A percentile compares a stretch with the other conserved stretches of the same genome.
phyloP scores from a whole-genome alignment of 2,888 invertebrate genomes.

The Heliconius hortense region DNA sequence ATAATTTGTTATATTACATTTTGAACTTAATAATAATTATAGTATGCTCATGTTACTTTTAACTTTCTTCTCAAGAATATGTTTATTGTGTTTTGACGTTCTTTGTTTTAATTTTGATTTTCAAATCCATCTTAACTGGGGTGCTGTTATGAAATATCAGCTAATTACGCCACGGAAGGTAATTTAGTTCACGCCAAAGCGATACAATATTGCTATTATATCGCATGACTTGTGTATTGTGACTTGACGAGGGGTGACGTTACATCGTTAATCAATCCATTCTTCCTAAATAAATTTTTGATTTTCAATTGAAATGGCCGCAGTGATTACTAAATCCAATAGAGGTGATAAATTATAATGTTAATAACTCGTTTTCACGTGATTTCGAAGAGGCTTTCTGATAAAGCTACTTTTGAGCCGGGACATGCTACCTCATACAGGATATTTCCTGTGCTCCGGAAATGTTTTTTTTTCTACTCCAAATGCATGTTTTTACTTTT shows the following conservation, averaged over 20 bases:
- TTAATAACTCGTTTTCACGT: conserved; percentile 56
- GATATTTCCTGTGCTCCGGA: conserved; percentile 55
- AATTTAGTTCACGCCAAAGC: conserved; percentile 69
- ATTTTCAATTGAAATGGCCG: conserved; percentile 73
- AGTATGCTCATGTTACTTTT: not conserved
- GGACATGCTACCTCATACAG: conserved; percentile 47
- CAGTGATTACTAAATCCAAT: conserved; percentile 68
- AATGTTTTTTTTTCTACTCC: conserved; percentile 58
- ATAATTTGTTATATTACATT: not conserved
- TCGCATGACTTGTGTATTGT: conserved; percentile 74
- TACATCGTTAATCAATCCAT: conserved; percentile 76
- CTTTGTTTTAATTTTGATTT: conserved; percentile 34
- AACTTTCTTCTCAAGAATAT: not conserved
- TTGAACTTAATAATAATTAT: not conserved
- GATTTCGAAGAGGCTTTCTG: conserved; percentile 45
- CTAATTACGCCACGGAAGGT: conserved; percentile 68
- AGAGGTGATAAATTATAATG: conserved; percentile 67
- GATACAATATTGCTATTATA: conserved; percentile 77
- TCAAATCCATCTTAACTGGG: conserved; percentile 28
- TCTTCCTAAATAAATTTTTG: conserved; percentile 71
- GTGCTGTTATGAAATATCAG: conserved; percentile 55
- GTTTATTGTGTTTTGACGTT: conserved; percentile 7
- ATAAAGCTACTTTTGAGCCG: conserved; percentile 50
- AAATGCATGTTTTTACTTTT: conserved; percentile 58
- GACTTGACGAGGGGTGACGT: conserved; percentile 72